A percentile compares a stretch with the other conserved stretches of the same genome.
Evolutionary conservation across 2,797 vertebrate species (phyloP).

Genomic region (Masticophis lateralis): DNA sequence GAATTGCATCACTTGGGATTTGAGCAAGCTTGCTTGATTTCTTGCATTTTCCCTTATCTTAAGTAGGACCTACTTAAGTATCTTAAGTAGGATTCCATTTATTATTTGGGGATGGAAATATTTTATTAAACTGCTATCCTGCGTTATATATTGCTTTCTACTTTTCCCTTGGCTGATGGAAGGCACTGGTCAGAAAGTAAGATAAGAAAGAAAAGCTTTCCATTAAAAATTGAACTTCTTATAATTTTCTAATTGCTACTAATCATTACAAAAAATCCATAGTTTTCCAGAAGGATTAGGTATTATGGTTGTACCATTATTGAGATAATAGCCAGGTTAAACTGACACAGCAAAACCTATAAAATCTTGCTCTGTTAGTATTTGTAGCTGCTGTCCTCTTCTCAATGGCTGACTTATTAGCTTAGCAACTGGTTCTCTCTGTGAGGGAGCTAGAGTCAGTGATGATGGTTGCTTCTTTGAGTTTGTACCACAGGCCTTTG

Average conservation of each 20-base stretch:
- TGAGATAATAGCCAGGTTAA: not conserved
- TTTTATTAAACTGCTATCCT: not conserved
- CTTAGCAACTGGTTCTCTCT: not conserved
- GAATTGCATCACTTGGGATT: not conserved
- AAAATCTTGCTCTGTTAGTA: not conserved
- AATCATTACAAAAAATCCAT: not conserved
- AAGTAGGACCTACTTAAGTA: not conserved
- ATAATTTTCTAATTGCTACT: not conserved
- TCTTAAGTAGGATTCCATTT: no score
- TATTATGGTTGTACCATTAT: not conserved
- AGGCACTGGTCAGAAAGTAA: not conserved
- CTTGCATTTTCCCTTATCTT: not conserved
- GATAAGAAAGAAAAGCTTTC: not conserved
- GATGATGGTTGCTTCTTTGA: not conserved
- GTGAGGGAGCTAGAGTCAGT: not conserved
- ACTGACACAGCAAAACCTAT: not conserved
- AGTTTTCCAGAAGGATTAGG: not conserved
- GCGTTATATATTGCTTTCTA: not conserved
- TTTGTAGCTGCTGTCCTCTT: not conserved
- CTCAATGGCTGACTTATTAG: not conserved
- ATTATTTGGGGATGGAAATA: not conserved
- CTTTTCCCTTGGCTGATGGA: not conserved
- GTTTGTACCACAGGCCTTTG: not conserved
- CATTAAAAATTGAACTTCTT: not conserved
- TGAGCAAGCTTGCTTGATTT: not conserved